phyloP scores from a whole-genome alignment of 2,797 vertebrate species.

The Microctenopoma lineatum region DNA sequence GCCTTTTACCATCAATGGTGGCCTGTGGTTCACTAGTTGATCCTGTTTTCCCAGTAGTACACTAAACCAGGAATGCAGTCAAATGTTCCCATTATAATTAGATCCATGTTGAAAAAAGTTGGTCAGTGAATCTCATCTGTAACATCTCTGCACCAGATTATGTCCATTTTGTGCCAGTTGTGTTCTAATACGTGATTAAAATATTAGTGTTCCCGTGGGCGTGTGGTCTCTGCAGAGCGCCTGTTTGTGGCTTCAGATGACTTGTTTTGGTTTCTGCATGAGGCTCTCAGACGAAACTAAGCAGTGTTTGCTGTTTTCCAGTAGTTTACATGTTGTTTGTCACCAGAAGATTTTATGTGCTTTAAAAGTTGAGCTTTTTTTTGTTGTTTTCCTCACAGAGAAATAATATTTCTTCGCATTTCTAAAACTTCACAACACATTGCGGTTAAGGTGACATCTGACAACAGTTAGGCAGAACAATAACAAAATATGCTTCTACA shows the following conservation, averaged over 20 bases:
- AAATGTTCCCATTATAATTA: constrained; percentile 21
- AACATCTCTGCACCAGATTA: not conserved
- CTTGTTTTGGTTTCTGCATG: constrained; percentile 59
- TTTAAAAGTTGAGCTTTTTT: constrained; percentile 16
- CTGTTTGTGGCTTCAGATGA: constrained; percentile 57
- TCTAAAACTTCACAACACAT: not conserved
- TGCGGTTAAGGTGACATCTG: not conserved
- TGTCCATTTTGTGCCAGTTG: constrained; percentile 34
- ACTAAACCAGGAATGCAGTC: not conserved
- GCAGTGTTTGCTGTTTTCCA: constrained; percentile 46
- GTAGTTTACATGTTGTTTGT: constrained; percentile 30
- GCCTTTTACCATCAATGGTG: not conserved
- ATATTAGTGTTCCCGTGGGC: constrained; percentile 58
- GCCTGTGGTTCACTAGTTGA: not conserved
- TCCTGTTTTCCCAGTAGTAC: not conserved
- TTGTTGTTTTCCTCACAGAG: not conserved
- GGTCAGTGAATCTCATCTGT: not conserved
- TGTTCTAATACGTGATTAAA: constrained; percentile 43
- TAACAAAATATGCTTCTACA: not conserved
- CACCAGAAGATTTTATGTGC: constrained; percentile 30
- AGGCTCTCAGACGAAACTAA: constrained; percentile 21
- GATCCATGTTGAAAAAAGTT: not conserved
- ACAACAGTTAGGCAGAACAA: not conserved
- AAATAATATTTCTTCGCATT: not conserved
- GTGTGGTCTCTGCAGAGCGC: constrained; percentile 60